Evolutionary conservation across 2,113 vertebrate genomes (phyloP).

Genomic region (Siphamia tubifer): DNA sequence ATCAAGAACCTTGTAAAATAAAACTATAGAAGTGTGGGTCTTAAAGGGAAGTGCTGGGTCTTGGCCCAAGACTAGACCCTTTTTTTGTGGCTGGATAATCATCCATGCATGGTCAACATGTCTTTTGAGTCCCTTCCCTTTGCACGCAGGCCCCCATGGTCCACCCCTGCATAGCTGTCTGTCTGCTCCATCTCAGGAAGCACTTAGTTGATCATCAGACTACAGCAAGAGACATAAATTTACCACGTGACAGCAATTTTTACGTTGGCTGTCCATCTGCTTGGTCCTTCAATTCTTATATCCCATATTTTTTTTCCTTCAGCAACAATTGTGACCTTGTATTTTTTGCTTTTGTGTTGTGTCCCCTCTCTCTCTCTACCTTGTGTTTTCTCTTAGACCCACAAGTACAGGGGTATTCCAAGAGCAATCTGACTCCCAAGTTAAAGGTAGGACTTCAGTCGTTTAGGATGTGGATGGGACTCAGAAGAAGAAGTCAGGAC

Average conservation of each 20-base stretch:
- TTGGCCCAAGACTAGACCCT: slow-evolving; percentile 23
- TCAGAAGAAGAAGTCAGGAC: not conserved
- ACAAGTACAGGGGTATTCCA: slow-evolving; percentile 65
- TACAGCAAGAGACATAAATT: slow-evolving; percentile 14
- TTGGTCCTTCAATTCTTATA: not conserved
- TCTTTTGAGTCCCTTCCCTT: slow-evolving; percentile 39
- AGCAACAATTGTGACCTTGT: slow-evolving; percentile 37
- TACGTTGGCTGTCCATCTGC: slow-evolving; percentile 25
- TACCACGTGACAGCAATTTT: slow-evolving; percentile 12
- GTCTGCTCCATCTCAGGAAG: slow-evolving; percentile 7
- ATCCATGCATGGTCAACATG: slow-evolving; percentile 48
- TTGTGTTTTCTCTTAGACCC: slow-evolving; percentile 71
- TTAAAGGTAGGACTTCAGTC: slow-evolving; percentile 85
- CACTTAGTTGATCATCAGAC: slow-evolving; percentile 9
- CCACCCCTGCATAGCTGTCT: slow-evolving; percentile 9
- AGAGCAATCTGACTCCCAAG: slow-evolving; percentile 85
- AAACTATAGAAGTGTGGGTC: slow-evolving; percentile 14
- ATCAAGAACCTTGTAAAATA: slow-evolving; percentile 24
- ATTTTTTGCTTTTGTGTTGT: slow-evolving; percentile 16
- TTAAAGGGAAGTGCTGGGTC: slow-evolving; percentile 15
- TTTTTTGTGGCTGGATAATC: slow-evolving; percentile 52
- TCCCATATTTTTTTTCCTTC: slow-evolving; percentile 3
- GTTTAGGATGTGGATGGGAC: not conserved
- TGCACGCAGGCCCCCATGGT: slow-evolving; percentile 49
- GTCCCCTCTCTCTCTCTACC: not conserved